Percentiles rank a stretch among this genome's conserved stretches.
Conservation (phyloP, 2,113 vertebrate species). For the Brienomyrus longianalis region DNA sequence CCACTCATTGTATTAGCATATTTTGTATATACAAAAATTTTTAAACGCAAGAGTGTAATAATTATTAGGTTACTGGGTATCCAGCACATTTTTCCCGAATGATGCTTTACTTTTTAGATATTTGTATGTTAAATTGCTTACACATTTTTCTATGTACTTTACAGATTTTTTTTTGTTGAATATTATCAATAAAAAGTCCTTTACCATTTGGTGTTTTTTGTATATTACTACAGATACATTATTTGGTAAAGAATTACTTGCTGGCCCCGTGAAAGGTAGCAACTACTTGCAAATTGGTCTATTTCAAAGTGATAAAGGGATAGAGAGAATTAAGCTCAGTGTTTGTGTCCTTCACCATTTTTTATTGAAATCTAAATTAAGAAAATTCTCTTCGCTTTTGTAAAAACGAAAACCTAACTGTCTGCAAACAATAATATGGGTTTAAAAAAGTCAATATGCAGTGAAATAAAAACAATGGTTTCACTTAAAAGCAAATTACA, state of each 20-base stretch:
- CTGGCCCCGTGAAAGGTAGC: not conserved
- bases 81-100: not conserved
- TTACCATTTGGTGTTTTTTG: not conserved
- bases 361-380: not conserved
- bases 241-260: not conserved
- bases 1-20: constrained; percentile 28
- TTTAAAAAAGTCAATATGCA: not conserved
- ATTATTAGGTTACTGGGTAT: not conserved
- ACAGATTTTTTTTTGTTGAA: not conserved
- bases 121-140: not conserved
- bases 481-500: not conserved
- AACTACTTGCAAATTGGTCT: not conserved
- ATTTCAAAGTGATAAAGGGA: not conserved
- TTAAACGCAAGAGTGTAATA: constrained; percentile 18
- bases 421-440: not conserved
- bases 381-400: not conserved
- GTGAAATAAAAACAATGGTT: not conserved
- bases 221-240: not conserved
- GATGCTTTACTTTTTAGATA: not conserved
- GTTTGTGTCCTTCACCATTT: not conserved
- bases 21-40: constrained; percentile 37
- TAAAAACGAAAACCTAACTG: not conserved
- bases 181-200: not conserved
- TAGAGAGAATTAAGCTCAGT: not conserved
- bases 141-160: not conserved